Base-by-base conservation (phyloP, 2,797 vertebrate species). In the Micrastur ruficollis region DNA sequence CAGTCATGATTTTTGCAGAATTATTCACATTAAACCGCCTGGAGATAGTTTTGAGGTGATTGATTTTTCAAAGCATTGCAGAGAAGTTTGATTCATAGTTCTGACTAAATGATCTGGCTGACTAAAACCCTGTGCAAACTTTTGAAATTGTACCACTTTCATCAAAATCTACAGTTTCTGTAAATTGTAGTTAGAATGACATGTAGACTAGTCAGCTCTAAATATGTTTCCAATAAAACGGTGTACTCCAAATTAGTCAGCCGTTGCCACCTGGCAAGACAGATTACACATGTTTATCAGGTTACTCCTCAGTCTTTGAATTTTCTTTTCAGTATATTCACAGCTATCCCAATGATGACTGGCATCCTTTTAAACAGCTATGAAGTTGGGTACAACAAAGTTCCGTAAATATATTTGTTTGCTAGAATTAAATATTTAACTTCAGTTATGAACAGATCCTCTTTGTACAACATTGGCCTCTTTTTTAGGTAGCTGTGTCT, bases 41-140 rank as follows among this genome's bases (percentile, higher is more conserved):
- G 52, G 62, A 92, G 76, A 74, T 50, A 66, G 70, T 86, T 81
- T 95, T 65, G 73, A 94, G 67, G 46, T 81, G 52, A 92, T 13
- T 82, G 78, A 89, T 95, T 92, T 95, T 95, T 94, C 86, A 82
- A 93, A 94, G 61, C 40, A 27, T 44, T 93, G 40, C 56, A 50
- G 6, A 65, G 49, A 86, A 79, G 68, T 92, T 92, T 91, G 81
- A 81, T 82, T 90, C 56, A 67, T 50, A 67, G n/a, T 65, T 90
- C 56, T 93, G 67, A 78, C 52, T 87, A 89, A 95, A 93, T 31
- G n/a, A 93, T 29, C 36, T 80, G 58, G 34, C 74, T 90, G 67
- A 92, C 59, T 81, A 92, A 90, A 95, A 56, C 34, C 31, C 29
- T 53, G 34, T 71, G 52, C 55, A 71, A 34, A 74, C 52, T 56